These are phyloP conservation scores for Lagorchestes hirsutus DNA, from an alignment of 2,797 vertebrate genomes.

Conservation along the genomic window DNA sequence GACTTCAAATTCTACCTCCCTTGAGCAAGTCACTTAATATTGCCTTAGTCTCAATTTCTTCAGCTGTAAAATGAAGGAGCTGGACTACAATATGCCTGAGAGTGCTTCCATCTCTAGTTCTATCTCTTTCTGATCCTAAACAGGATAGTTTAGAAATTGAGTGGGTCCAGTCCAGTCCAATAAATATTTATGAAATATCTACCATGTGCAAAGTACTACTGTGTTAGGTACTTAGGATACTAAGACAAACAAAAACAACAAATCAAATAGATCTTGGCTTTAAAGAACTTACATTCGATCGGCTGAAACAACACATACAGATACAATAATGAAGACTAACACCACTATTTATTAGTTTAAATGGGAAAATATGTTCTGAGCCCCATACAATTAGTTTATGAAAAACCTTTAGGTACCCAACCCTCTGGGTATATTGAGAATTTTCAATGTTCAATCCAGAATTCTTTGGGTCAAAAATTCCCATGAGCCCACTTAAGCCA, in stretches of 20 bases:
- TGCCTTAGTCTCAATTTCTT: not conserved
- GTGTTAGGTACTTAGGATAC: not conserved
- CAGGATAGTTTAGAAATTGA: not conserved
- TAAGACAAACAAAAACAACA: not conserved
- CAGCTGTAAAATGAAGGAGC: not conserved
- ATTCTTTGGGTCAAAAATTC: not conserved
- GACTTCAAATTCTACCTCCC: not conserved
- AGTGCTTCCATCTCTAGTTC: not conserved
- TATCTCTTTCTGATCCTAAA: not conserved
- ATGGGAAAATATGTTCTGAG: conserved; percentile 15
- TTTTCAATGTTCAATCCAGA: not conserved
- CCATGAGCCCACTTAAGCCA: not conserved
- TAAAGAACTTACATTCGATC: not conserved
- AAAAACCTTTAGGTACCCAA: conserved; percentile 6
- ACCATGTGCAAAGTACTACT: not conserved
- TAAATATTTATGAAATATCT: not conserved
- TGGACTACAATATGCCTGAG: not conserved
- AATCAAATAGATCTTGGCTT: not conserved
- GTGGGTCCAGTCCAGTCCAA: not conserved
- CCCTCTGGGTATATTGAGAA: conserved; percentile 16
- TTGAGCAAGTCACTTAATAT: not conserved
- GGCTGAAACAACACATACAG: not conserved
- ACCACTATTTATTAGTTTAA: not conserved
- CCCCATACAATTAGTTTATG: conserved; percentile 11
- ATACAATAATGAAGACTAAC: conserved; percentile 10